Percentiles rank a stretch among this genome's conserved stretches.
phyloP scores from a whole-genome alignment of 2,888 invertebrate genomes.

The Actias luna region DNA sequence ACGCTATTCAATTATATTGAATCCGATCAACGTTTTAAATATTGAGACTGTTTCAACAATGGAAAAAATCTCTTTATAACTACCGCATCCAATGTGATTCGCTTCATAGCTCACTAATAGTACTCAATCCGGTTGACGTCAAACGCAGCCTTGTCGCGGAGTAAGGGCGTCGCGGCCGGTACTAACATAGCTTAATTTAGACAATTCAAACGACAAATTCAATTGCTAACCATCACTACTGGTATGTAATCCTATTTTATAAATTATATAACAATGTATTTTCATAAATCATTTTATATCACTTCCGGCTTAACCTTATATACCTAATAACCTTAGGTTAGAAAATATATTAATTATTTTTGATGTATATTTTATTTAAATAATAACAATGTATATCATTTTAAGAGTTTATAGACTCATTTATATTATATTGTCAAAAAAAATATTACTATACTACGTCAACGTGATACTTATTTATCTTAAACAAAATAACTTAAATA shows the following conservation, averaged over 20 bases:
- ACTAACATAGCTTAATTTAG: constrained; percentile 59
- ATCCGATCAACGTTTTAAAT: background rate
- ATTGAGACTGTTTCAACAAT: background rate
- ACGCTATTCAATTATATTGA: background rate
- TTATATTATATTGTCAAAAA: too few relatives aligned
- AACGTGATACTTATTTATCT: too few relatives aligned
- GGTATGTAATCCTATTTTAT: background rate
- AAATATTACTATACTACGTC: too few relatives aligned
- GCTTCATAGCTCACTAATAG: constrained; percentile 15
- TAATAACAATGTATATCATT: too few relatives aligned
- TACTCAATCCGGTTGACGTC: constrained; percentile 45
- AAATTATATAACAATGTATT: background rate
- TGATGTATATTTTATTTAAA: too few relatives aligned
- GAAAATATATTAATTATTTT: too few relatives aligned
- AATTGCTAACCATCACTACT: background rate
- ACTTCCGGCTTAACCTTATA: too few relatives aligned
- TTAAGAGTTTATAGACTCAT: too few relatives aligned
- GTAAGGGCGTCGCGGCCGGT: constrained; percentile 46
- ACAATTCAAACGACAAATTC: constrained; percentile 21
- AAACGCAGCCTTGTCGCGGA: constrained; percentile 44
- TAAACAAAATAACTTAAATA: too few relatives aligned
- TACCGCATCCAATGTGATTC: constrained; percentile 35
- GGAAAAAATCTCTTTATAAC: background rate
- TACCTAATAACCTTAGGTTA: too few relatives aligned
- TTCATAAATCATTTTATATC: too few relatives aligned